Percentiles rank a stretch among this genome's conserved stretches.
phyloP scores from a whole-genome alignment of 2,797 vertebrate genomes.

The Cryptoblepharus egeriae region DNA sequence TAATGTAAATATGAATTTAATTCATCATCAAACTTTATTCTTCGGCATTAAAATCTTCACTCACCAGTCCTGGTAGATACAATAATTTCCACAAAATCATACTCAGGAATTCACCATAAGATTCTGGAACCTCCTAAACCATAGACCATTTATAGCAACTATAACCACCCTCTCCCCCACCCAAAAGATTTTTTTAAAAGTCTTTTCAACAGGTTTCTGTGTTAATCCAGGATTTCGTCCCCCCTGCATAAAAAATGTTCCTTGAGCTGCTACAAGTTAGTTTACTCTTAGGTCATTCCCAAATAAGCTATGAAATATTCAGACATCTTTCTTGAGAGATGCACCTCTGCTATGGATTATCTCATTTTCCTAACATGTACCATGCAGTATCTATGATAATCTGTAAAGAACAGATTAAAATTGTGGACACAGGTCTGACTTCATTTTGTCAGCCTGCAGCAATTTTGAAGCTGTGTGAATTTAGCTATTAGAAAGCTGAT shows the following conservation, averaged over 20 bases:
- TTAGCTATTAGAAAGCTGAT: too few species aligned
- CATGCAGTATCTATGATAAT: background rate
- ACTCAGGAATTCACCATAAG: slow-evolving; percentile 11
- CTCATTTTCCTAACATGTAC: background rate
- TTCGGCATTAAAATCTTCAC: slow-evolving; percentile 46
- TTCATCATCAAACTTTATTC: slow-evolving; percentile 43
- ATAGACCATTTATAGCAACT: background rate
- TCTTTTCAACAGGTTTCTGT: background rate
- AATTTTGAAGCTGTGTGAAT: too few species aligned
- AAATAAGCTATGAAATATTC: background rate
- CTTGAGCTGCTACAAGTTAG: background rate
- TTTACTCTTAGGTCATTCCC: background rate
- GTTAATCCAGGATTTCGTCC: too few species aligned
- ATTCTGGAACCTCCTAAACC: background rate
- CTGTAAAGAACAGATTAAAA: too few species aligned
- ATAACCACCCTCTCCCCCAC: background rate
- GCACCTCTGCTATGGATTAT: background rate
- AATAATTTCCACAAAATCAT: slow-evolving; percentile 40
- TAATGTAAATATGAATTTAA: slow-evolving; percentile 38
- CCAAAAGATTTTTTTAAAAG: too few species aligned
- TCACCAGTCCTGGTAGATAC: slow-evolving; percentile 38
- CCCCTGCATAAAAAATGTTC: background rate
- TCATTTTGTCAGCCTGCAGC: too few species aligned
- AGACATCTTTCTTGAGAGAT: background rate
- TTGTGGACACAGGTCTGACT: too few species aligned